A percentile compares a stretch with the other conserved stretches of the same genome.
These are phyloP conservation scores for Pygmarrhopalites habei DNA, from an alignment of 1,140 invertebrate genomes.

Conservation along the genomic window DNA sequence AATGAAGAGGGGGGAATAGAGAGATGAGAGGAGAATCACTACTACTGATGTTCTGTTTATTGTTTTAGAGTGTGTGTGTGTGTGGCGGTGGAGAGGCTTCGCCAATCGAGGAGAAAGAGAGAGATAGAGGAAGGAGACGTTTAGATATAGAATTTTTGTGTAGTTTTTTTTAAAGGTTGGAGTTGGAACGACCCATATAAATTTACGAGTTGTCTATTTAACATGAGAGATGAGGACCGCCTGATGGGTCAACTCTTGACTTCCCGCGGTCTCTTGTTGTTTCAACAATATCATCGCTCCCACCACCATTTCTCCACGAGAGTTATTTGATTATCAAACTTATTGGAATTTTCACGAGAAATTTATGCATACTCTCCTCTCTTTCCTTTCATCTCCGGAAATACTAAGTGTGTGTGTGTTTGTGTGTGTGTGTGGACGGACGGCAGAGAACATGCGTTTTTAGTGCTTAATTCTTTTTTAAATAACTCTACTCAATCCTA, in stretches of 20 bases:
- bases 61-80: too few relatives aligned
- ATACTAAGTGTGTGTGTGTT: not conserved
- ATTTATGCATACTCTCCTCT: slow-evolving; percentile 4
- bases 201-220: slow-evolving; percentile 33
- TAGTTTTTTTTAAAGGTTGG: not conserved
- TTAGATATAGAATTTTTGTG: not conserved
- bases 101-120: too few relatives aligned
- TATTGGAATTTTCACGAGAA: slow-evolving; percentile 27
- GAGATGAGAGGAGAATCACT: too few relatives aligned
- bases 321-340: slow-evolving; percentile 34
- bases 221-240: slow-evolving; percentile 34
- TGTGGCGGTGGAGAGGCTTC: too few relatives aligned
- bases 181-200: slow-evolving; percentile 22
- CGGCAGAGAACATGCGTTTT: too few relatives aligned
- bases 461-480: too few relatives aligned
- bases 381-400: too few relatives aligned
- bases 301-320: slow-evolving; percentile 2
- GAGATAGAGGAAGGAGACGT: too few relatives aligned
- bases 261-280: slow-evolving; percentile 28
- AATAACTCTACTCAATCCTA: too few relatives aligned
- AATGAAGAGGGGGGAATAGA: too few relatives aligned
- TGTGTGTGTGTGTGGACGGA: too few relatives aligned
- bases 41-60: too few relatives aligned
- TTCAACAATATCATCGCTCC: slow-evolving; percentile 31
- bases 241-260: slow-evolving; percentile 29